phyloP scores from a whole-genome alignment of 2,113 vertebrate species.

The Mesembrinibis cayennensis region DNA sequence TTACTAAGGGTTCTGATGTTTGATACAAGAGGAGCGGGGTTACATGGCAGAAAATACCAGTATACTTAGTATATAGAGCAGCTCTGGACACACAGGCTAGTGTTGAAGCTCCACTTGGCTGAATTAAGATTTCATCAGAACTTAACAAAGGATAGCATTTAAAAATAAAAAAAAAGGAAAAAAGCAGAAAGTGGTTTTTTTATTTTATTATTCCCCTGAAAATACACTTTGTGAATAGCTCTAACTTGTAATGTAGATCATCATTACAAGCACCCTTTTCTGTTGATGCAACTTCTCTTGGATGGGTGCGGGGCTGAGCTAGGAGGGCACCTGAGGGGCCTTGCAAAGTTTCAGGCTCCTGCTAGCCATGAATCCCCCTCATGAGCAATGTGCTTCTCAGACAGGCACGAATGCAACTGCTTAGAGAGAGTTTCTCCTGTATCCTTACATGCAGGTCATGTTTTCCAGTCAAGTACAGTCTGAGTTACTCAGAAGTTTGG shows the following conservation, averaged over 20 bases:
- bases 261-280: not conserved
- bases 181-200: not conserved
- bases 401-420: rapidly evolving
- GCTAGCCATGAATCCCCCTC: no score
- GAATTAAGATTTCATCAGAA: not conserved
- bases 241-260: not conserved
- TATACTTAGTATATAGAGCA: not conserved
- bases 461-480: not conserved
- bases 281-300: not conserved
- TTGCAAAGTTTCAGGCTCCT: not conserved
- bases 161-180: not conserved
- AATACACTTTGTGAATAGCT: not conserved
- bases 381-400: not conserved
- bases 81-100: not conserved
- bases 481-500: not conserved
- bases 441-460: not conserved
- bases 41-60: not conserved
- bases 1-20: not conserved
- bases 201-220: not conserved
- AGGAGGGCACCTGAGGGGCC: not conserved
- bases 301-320: not conserved
- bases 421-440: not conserved
- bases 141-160: not conserved
- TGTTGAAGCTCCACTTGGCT: not conserved
- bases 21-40: not conserved